phyloP scores from a whole-genome alignment of 2,113 vertebrate species.

The Elephantulus edwardii region DNA sequence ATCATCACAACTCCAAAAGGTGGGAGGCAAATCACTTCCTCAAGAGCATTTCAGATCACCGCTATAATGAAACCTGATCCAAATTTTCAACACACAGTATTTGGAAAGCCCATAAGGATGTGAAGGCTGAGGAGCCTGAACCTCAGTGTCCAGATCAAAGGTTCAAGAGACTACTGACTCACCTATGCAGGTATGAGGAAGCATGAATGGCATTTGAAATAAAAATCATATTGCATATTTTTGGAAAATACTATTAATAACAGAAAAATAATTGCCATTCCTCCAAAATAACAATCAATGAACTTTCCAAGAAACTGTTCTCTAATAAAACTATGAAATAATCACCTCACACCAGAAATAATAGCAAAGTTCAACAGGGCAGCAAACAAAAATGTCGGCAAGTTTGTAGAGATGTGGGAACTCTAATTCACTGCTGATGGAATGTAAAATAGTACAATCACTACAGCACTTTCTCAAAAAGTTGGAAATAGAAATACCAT shows the following conservation, averaged over 20 bases:
- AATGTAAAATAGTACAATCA: too few species aligned
- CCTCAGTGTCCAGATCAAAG: too few species aligned
- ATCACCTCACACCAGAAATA: too few species aligned
- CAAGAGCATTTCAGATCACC: constrained; percentile 29
- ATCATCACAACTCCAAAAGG: not conserved
- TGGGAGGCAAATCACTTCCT: not conserved
- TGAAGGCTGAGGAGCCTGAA: not conserved
- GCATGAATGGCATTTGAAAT: not conserved
- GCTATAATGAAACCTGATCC: constrained; percentile 47
- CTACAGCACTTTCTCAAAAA: too few species aligned
- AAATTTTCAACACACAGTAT: constrained; percentile 27
- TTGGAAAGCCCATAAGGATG: constrained; percentile 7
- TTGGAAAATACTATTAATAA: not conserved
- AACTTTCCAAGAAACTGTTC: not conserved
- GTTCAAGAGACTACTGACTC: not conserved
- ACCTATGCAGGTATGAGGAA: not conserved
- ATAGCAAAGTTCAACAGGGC: too few species aligned
- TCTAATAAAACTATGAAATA: too few species aligned
- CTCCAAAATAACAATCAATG: constrained; percentile 16
- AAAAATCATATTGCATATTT: constrained; percentile 21
- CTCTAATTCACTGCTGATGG: too few species aligned
- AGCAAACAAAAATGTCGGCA: too few species aligned
- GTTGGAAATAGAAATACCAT: too few species aligned
- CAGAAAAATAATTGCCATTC: constrained; percentile 14
- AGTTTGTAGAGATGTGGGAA: too few species aligned